Evolutionary conservation across 2,113 vertebrate species (phyloP).

Genomic region (Pimephales promelas): DNA sequence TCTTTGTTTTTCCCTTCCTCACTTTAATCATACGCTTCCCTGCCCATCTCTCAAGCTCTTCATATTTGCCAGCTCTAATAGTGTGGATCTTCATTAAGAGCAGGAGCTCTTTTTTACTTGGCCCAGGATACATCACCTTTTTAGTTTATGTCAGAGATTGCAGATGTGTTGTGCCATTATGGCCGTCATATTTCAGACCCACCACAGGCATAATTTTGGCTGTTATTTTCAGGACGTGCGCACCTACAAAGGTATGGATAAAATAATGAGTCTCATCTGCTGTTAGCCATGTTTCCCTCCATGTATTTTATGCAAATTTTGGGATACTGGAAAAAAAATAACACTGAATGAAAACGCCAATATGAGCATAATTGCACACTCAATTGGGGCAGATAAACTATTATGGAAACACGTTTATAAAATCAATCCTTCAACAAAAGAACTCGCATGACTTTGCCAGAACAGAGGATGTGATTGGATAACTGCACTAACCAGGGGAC

Average conservation of each 20-base stretch:
- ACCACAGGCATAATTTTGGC: neutral
- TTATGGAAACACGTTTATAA: too few species aligned
- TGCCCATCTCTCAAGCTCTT: constrained; percentile 14
- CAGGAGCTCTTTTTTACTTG: neutral
- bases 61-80: constrained; percentile 37
- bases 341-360: too few species aligned
- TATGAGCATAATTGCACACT: too few species aligned
- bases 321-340: too few species aligned
- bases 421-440: too few species aligned
- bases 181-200: neutral
- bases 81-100: constrained; percentile 31
- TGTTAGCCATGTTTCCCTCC: too few species aligned
- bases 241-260: neutral
- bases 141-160: constrained; percentile 22
- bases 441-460: too few species aligned
- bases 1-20: constrained; percentile 13
- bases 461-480: too few species aligned
- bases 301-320: too few species aligned
- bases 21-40: constrained; percentile 5
- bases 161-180: neutral
- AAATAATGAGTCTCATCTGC: neutral
- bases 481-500: too few species aligned
- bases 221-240: neutral
- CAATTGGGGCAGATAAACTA: too few species aligned
- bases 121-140: constrained; percentile 25